A percentile compares a stretch with the other conserved stretches of the same genome.
These are phyloP conservation scores for Polyploca ridens DNA, from an alignment of 2,888 invertebrate species.

Conservation along the genomic window DNA sequence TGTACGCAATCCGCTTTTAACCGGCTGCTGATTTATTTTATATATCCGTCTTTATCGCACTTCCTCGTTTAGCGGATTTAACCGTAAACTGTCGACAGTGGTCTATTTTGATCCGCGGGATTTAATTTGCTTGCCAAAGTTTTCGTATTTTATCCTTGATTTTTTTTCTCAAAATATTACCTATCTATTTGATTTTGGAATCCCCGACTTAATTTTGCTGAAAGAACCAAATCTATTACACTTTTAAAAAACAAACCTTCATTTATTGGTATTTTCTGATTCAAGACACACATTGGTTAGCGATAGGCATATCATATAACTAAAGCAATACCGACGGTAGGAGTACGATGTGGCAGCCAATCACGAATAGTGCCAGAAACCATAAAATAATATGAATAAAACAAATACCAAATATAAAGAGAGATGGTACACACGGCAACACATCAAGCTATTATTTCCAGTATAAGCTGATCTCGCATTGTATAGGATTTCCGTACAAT, in stretches of 20 bases:
- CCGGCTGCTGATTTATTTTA: slow-evolving; percentile 25
- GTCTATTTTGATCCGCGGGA: neutral
- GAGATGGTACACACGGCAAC: too few species aligned
- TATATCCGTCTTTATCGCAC: slow-evolving; percentile 8
- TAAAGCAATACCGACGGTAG: neutral
- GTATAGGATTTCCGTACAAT: too few species aligned
- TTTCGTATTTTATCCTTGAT: neutral
- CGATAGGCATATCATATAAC: too few species aligned
- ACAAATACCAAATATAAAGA: neutral
- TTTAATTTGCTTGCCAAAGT: neutral
- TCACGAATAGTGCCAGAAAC: neutral
- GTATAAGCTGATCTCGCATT: too few species aligned
- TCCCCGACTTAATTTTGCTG: too few species aligned
- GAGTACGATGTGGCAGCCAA: neutral
- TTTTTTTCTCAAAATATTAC: neutral
- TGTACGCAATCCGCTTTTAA: slow-evolving; percentile 37
- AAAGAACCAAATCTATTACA: too few species aligned
- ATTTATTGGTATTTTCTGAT: too few species aligned
- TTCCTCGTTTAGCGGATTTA: neutral
- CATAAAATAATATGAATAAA: neutral
- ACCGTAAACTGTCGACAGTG: neutral
- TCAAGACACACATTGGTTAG: too few species aligned
- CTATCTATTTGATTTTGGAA: too few species aligned
- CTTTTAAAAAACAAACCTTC: too few species aligned
- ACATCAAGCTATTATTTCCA: too few species aligned